Conservation (phyloP, 2,797 vertebrate genomes). For the Epinephelus awoara region DNA sequence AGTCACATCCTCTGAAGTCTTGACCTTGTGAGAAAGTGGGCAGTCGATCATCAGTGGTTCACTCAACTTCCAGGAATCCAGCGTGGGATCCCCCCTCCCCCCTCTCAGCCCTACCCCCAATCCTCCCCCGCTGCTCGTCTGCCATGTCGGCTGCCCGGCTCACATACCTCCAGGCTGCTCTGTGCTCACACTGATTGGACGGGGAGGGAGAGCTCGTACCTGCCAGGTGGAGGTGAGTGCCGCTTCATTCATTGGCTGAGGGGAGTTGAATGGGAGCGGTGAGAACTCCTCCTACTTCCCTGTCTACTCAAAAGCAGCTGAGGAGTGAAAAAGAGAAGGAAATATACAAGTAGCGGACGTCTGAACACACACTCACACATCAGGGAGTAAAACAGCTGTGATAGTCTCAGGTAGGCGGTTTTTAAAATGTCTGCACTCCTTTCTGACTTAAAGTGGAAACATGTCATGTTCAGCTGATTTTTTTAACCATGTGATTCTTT, state of each 20-base stretch:
- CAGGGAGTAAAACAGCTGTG: constrained; percentile 8
- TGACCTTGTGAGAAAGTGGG: constrained; percentile 63
- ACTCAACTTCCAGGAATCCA: constrained; percentile 78
- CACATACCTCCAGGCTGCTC: constrained; percentile 32
- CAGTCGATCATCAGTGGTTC: constrained; percentile 44
- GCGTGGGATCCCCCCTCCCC: constrained; percentile 52
- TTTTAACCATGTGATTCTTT: not conserved
- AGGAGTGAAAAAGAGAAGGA: constrained; percentile 32
- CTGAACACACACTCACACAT: not conserved
- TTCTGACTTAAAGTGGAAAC: too few species aligned
- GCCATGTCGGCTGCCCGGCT: constrained; percentile 25
- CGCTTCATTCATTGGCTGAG: constrained; percentile 68
- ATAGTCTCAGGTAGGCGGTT: constrained; percentile 51
- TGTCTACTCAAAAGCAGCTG: constrained; percentile 54
- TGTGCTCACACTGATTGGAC: constrained; percentile 42
- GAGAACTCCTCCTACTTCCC: constrained; percentile 54
- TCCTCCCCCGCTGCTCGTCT: not conserved
- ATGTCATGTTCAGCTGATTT: not conserved
- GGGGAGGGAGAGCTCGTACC: constrained; percentile 50
- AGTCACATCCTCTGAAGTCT: constrained; percentile 70
- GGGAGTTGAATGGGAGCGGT: constrained; percentile 34
- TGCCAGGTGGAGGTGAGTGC: constrained; percentile 76
- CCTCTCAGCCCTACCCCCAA: not conserved
- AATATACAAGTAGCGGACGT: not conserved
- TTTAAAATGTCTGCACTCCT: not conserved